These are phyloP conservation scores for Hystrix cristata DNA, from an alignment of 2,113 vertebrate genomes.

Conservation along the genomic window DNA sequence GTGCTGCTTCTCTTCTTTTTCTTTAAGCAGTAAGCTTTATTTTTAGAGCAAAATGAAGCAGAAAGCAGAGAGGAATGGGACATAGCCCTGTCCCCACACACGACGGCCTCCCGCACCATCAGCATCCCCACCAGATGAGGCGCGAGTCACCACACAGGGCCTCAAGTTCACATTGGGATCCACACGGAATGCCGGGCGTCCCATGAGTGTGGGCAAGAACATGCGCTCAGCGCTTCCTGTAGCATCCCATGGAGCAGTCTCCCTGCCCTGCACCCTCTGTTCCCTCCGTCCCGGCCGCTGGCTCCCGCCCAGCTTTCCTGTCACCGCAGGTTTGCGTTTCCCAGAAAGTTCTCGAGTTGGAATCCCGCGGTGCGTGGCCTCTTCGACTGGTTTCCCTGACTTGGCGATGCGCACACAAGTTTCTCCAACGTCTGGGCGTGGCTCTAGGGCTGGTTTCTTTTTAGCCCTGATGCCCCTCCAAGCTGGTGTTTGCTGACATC, in stretches of 20 bases:
- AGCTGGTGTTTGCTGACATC: not conserved
- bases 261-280: not conserved
- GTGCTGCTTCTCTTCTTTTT: not conserved
- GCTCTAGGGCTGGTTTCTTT: not conserved
- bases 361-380: rapidly evolving
- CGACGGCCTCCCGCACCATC: not conserved
- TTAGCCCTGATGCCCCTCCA: not conserved
- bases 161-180: too few species aligned
- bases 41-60: not conserved
- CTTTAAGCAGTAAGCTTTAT: not conserved
- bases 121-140: too few species aligned
- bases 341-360: not conserved
- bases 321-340: not conserved
- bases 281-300: not conserved
- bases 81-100: not conserved
- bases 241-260: not conserved
- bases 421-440: not conserved
- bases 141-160: not conserved
- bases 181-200: rapidly evolving
- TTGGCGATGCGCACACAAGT: not conserved
- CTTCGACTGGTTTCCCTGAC: not conserved
- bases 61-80: not conserved
- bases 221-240: too few species aligned
- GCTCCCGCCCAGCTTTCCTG: not conserved
- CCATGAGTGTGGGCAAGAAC: too few species aligned